Evolutionary conservation across 2,113 vertebrate species (phyloP).

Genomic region (Eubucco bourcierii): DNA sequence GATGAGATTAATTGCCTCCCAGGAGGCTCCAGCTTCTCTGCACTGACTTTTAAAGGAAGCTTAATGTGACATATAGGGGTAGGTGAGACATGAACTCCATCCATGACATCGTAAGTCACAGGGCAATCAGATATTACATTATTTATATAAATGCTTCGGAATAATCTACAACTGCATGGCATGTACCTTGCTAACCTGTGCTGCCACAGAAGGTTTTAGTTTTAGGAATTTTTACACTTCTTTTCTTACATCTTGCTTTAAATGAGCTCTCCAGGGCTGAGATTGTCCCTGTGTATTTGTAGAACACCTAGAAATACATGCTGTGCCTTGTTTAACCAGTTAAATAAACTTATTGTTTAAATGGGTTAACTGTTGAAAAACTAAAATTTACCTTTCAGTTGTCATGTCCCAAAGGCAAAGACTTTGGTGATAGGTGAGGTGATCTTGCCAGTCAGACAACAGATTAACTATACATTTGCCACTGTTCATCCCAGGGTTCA

Average conservation of each 20-base stretch:
- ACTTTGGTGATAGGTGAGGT: not conserved
- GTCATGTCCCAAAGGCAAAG: not conserved
- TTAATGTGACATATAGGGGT: not conserved
- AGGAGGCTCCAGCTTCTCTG: not conserved
- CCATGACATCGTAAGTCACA: not conserved
- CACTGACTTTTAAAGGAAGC: not conserved
- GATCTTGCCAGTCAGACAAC: not conserved
- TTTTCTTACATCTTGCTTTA: not conserved
- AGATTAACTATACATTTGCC: not conserved
- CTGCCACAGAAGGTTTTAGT: not conserved
- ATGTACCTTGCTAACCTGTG: not conserved
- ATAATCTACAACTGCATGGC: not conserved
- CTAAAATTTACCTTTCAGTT: not conserved
- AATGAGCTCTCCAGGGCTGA: not conserved
- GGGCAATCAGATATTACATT: not conserved
- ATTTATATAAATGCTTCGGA: slow-evolving; percentile 11
- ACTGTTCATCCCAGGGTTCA: not conserved
- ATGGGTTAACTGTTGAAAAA: not conserved
- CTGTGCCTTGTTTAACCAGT: not conserved
- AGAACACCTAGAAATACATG: not conserved
- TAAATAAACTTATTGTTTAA: not conserved
- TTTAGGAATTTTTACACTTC: not conserved
- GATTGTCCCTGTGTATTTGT: not conserved
- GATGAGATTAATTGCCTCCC: not conserved
- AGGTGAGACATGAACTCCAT: not conserved